Evolutionary conservation across 2,113 vertebrate species (phyloP).

Genomic region (Rhabdomys dilectus): DNA sequence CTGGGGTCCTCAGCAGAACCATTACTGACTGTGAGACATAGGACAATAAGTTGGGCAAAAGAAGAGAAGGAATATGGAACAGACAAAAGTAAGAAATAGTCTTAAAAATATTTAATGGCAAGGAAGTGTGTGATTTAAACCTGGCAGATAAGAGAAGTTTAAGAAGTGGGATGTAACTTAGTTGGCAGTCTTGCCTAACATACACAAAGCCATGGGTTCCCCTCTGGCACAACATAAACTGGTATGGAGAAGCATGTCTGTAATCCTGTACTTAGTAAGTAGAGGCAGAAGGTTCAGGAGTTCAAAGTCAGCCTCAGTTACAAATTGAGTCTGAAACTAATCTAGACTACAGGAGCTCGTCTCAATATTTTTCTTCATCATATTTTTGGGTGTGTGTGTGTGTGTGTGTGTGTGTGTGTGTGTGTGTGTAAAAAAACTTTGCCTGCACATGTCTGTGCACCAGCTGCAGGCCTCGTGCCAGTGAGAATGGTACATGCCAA

Average conservation of each 20-base stretch:
- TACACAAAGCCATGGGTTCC: not conserved
- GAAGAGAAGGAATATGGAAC: not conserved
- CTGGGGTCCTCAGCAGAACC: not conserved
- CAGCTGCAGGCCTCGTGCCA: not conserved
- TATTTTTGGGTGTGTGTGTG: not conserved
- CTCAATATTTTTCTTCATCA: not conserved
- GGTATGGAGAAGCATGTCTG: not conserved
- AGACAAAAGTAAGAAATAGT: not conserved
- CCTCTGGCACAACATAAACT: not conserved
- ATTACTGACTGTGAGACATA: not conserved
- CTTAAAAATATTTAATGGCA: slow-evolving; percentile 36
- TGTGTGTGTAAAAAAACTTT: not conserved
- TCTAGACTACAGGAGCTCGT: not conserved
- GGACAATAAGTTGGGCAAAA: not conserved
- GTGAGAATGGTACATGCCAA: too few relatives aligned
- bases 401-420: not conserved
- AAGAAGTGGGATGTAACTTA: not conserved
- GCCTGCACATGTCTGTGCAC: not conserved
- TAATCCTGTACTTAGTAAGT: not conserved
- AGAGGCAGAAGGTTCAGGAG: not conserved
- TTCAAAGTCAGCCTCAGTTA: too few relatives aligned
- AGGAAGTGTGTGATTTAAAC: slow-evolving; percentile 35
- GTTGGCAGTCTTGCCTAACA: not conserved
- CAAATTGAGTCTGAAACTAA: not conserved
- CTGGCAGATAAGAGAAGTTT: not conserved